phyloP scores from a whole-genome alignment of 1,140 invertebrate genomes.

The Campodea augens region DNA sequence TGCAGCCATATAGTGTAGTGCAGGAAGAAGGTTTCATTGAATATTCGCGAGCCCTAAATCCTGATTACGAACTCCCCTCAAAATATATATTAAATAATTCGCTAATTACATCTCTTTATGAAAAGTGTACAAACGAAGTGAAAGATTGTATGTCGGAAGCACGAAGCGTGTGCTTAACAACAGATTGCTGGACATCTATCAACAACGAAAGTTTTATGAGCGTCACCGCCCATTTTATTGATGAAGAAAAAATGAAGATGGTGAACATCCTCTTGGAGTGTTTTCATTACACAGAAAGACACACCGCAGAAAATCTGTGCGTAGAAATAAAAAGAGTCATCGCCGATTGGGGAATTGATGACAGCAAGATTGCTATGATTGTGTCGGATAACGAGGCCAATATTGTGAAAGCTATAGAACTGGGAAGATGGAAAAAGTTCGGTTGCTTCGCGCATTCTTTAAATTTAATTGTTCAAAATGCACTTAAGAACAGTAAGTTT shows the following conservation, averaged over 20 bases:
- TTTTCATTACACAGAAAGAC: conserved; percentile 7
- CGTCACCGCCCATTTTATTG: conserved; percentile 15
- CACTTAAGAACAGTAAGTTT: background rate
- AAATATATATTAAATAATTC: conserved; percentile 15
- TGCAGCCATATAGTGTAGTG: conserved; percentile 16
- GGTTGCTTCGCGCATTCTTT: background rate
- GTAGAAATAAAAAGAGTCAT: conserved; percentile 11
- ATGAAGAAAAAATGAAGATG: conserved; percentile 11
- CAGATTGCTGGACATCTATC: conserved; percentile 15
- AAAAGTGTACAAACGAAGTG: conserved; percentile 10
- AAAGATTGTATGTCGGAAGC: conserved; percentile 9
- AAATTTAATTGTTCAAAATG: background rate
- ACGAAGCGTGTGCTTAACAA: conserved; percentile 11
- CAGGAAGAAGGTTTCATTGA: conserved; percentile 16
- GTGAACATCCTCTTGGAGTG: conserved; percentile 10
- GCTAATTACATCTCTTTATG: conserved; percentile 13
- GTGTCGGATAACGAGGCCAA: conserved; percentile 13
- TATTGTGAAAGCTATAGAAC: conserved; percentile 10
- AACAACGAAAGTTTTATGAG: conserved; percentile 14
- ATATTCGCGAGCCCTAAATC: conserved; percentile 14
- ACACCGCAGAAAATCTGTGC: conserved; percentile 9
- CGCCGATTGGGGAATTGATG: conserved; percentile 13
- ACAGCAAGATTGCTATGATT: conserved; percentile 15
- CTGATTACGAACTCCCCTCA: conserved; percentile 14
- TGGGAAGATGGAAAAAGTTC: background rate